phyloP scores from a whole-genome alignment of 2,888 invertebrate genomes.

The Pocota personata region DNA sequence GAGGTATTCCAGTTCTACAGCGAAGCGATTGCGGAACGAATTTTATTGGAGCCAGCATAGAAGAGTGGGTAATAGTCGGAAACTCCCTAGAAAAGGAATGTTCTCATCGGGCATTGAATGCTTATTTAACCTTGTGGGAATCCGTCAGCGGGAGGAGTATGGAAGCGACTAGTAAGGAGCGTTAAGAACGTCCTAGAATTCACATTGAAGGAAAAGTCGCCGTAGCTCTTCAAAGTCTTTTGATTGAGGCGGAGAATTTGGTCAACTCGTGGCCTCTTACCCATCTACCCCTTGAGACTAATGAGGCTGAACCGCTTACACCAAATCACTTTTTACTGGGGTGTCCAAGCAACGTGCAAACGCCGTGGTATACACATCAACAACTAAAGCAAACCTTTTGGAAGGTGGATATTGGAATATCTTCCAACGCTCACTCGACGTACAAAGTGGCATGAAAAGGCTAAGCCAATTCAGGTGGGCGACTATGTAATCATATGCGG shows the following conservation, averaged over 20 bases:
- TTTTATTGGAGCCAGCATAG: no score
- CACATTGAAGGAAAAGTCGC: neutral
- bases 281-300: neutral
- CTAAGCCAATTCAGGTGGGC: conserved; percentile 18
- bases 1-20: conserved; percentile 42
- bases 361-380: conserved; percentile 63
- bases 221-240: conserved; percentile 55
- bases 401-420: neutral
- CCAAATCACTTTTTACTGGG: conserved; percentile 58
- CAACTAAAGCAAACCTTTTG: conserved; percentile 24
- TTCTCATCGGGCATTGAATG: conserved; percentile 56
- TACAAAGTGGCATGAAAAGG: neutral
- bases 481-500: conserved; percentile 69
- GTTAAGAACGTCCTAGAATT: no score
- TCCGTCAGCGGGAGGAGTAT: no score
- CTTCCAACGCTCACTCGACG: neutral
- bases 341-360: conserved; percentile 63
- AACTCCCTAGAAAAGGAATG: conserved; percentile 17
- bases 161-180: no score
- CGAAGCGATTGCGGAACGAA: neutral
- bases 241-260: conserved; percentile 60
- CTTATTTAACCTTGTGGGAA: conserved; percentile 59
- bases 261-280: conserved; percentile 61
- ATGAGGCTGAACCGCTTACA: conserved; percentile 43
- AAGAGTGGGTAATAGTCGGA: neutral